Base-by-base conservation (phyloP, 2,113 vertebrate species). In the Prunella fulvescens region DNA sequence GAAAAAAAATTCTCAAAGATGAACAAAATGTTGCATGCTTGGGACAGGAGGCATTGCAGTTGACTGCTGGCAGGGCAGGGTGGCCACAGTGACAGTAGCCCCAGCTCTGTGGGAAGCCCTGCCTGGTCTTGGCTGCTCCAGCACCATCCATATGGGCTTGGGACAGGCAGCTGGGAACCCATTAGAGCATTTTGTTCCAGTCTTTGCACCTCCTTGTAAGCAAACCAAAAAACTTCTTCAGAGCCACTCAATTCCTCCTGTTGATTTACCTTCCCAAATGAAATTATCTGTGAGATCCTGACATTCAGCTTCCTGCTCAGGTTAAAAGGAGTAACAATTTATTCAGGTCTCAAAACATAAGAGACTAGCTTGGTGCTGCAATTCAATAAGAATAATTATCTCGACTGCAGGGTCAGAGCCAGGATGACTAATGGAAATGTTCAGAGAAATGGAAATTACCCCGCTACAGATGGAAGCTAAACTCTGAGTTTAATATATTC, bases 401-500 rank as follows among this genome's bases (percentile, higher is more conserved):
- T 95, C 87, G 81, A 89, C 83, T 93, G 84, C 65, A 89, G 92
- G 94, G 95, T 96, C 94, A 97, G 91, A 96, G 92, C 86, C 95
- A 95, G 89, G 65, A 96, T 96, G 96, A 95, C 92, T 96, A 96
- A 96, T 95, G 95, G 91, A 91, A 96, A 87, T 76, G 84, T 94
- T 95, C 90, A 95, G 86, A 95, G 92, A 93, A 95, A 95, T 97
- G 95, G 93, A 97, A 97, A 97, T 96, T 92, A 93, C 95, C 18
- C 86, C 0, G 0, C 86, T 92, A 74, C 77, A 86, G 86, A 91
- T 60, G 81, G 92, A 93, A 93, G 73, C 77, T 89, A 95, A 93
- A 93, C 61, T 89, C 77, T 0, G 24, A 88, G 69, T 93, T 97
- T 94, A 92, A 94, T 93, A 65, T 84, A 95, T 95, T 95, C 83